Evolutionary conservation across 23 tunicate genomes (phyloP).

Genomic region (Styela clava): DNA sequence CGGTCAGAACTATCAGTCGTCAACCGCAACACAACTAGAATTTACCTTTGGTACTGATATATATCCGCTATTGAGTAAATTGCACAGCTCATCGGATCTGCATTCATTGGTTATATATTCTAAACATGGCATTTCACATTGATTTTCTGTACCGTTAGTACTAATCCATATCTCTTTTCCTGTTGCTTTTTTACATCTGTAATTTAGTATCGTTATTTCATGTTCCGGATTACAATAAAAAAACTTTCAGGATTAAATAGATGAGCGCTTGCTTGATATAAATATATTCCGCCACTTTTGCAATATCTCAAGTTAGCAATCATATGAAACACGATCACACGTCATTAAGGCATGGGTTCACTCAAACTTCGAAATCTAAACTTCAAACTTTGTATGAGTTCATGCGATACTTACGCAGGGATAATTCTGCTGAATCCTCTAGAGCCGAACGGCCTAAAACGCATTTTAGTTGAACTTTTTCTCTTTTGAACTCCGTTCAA

Average conservation of each 20-base stretch:
- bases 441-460: background rate
- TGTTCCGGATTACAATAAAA: background rate
- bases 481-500: background rate
- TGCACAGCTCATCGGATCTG: background rate
- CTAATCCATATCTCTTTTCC: background rate
- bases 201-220: background rate
- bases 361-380: too few species aligned
- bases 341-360: too few species aligned
- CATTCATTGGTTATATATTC: background rate
- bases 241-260: too few species aligned
- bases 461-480: background rate
- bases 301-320: too few species aligned
- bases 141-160: background rate
- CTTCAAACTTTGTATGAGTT: too few species aligned
- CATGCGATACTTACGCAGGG: background rate
- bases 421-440: background rate
- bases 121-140: background rate
- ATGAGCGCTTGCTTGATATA: too few species aligned
- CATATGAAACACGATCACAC: too few species aligned
- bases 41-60: background rate
- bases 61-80: background rate
- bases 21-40: too few species aligned
- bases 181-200: background rate
- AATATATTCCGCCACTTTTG: too few species aligned
- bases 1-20: too few species aligned